Evolutionary conservation across 2,113 vertebrate species (phyloP).

Genomic region (Lepus europaeus): DNA sequence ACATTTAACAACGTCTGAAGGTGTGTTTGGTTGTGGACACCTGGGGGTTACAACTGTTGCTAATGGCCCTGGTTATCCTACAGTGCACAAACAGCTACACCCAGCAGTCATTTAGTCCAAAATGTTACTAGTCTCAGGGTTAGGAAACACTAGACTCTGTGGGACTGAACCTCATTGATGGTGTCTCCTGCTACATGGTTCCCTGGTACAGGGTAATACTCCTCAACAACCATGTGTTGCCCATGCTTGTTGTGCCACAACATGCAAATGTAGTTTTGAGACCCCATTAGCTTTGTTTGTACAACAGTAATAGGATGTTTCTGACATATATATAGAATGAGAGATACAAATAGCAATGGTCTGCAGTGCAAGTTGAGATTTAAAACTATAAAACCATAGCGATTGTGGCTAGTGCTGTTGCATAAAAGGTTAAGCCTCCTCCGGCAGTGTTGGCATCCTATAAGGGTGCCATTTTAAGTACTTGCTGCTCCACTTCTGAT

Average conservation of each 20-base stretch:
- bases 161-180: neutral
- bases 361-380: neutral
- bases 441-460: no score
- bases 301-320: neutral
- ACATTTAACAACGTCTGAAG: neutral
- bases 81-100: neutral
- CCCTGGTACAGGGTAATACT: no score
- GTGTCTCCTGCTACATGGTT: neutral
- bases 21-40: neutral
- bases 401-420: no score
- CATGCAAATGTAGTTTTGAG: neutral
- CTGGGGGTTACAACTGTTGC: neutral
- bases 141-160: neutral
- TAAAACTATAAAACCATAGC: neutral
- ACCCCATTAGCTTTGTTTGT: neutral
- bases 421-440: no score
- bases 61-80: neutral
- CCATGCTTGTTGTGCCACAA: neutral
- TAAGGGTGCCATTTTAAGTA: no score
- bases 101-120: neutral
- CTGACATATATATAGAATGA: neutral
- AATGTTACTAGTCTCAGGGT: neutral
- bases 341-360: neutral
- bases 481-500: no score
- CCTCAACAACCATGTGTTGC: neutral